Base-by-base conservation (phyloP, 2,113 vertebrate genomes). In the Coregonus clupeaformis region DNA sequence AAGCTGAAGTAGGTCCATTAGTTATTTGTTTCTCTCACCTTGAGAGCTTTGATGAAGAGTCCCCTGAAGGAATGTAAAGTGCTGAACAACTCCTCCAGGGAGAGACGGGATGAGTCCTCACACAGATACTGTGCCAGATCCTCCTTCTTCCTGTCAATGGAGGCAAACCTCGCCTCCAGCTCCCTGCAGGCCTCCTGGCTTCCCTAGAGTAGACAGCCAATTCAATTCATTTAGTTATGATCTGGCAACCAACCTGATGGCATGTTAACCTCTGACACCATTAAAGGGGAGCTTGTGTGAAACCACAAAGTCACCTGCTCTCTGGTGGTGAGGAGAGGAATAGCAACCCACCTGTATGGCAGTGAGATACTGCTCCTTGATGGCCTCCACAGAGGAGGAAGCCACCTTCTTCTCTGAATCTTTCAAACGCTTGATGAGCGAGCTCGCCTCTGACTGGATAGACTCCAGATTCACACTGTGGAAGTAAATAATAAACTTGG, bases 41-140 rank as follows among this genome's bases (percentile, higher is more conserved):
- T 96, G 32, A 95, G 69, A 25, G 95, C 92, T 30, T 89, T 92
- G 60, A 94, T 49, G 82, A 96, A 97, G 52, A 95, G 94, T 13
- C 93, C 93, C 32, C 95, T 92, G 90, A 98, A 98, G 16, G 90
- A 89, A 89, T 94, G 96, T 90, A 97, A 93, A 80, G 93, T 96
- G 80, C 55, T 87, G 78, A 96, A 93, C 3, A 95, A 92, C 6
- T 96, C 95, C 63, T 96, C 94, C 36, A 97, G 85, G 62, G 94
- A 96, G 36, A 97, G 86, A 73, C 93, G 91, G 83, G 86, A 80
- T 47, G 87, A 42, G 20, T 97, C 95, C 78, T 98, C 96, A 47
- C 96, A 97, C 81, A 98, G 92, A 66, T 97, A 98, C 74, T 83
- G 68, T 0, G 94, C 95, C 86, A 98, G 90, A 18, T 91, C 90